Evolutionary conservation across 1,140 invertebrate genomes (phyloP).

Genomic region (Augochlora pura): DNA sequence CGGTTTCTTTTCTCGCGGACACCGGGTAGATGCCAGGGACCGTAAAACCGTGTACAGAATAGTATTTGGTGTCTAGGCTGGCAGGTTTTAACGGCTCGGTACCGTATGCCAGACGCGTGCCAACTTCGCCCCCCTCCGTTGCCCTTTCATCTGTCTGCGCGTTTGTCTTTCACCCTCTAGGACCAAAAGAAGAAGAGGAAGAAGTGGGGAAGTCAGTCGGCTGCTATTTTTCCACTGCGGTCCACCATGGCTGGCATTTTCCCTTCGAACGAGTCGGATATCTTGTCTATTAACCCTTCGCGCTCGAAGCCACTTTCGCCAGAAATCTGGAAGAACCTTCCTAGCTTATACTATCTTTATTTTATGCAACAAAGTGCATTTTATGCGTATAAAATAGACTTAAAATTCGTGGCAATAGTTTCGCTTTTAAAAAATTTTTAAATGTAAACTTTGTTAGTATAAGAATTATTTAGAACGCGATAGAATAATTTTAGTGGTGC

Average conservation of each 20-base stretch:
- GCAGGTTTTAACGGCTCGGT: slow-evolving; percentile 62
- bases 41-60: slow-evolving; percentile 62
- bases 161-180: slow-evolving; percentile 27
- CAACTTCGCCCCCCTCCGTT: slow-evolving; percentile 56
- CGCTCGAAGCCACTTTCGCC: too few species aligned
- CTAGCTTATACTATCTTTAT: too few species aligned
- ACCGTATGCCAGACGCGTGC: slow-evolving; percentile 72
- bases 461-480: too few species aligned
- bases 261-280: slow-evolving; percentile 19
- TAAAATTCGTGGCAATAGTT: too few species aligned
- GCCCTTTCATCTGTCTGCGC: slow-evolving; percentile 28
- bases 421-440: too few species aligned
- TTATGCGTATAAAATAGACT: too few species aligned
- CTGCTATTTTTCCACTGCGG: slow-evolving; percentile 55
- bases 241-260: slow-evolving; percentile 2
- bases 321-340: too few species aligned
- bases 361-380: too few species aligned
- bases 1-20: slow-evolving; percentile 54
- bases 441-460: too few species aligned
- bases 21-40: slow-evolving; percentile 46
- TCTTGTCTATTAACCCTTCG: slow-evolving; percentile 38
- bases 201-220: slow-evolving; percentile 45
- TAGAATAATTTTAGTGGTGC: too few species aligned
- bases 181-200: slow-evolving; percentile 44
- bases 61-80: slow-evolving; percentile 63